Evolutionary conservation across 1,140 invertebrate genomes (phyloP), one percentile per base, ranked within the genome.

Genomic region (Lysiphlebus fabarum): DNA sequence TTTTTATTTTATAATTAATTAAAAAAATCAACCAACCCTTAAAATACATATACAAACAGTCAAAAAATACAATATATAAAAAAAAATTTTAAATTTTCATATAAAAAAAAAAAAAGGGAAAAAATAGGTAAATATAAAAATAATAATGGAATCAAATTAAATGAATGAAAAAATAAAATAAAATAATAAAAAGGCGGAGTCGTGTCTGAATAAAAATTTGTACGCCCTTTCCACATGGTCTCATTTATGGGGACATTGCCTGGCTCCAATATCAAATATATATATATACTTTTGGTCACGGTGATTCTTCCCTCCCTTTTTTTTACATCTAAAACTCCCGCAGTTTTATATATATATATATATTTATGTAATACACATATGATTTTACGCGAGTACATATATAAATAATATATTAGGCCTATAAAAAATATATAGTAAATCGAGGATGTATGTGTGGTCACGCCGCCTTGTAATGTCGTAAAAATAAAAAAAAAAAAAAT

Each of bases 401-500:
- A 40, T 49, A 60, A 38, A 60, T 64, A 64, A 61, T 61, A 64
- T 64, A 64, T 60, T 58, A 61, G 55, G 62, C 58, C 62, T 64
- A 64, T 64, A 64, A 64, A 64, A 64, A 64, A 43, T n/a, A n/a
- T n/a, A n/a, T n/a, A n/a, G n/a, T 58, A 49, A 43, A 56, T 55
- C 42, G 47, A 61, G 59, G 62, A 63, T 59, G 59, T 69, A 70
- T 72, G 68, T 70, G 66, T 61, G 67, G 58, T 68, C 67, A 62
- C 67, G 69, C 68, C 65, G 68, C 69, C 69, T 70, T 69, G 67
- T 65, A 67, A 62, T 67, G 66, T 70, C 70, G 67, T 72, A 69
- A 69, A 67, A 69, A 66, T 64, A 61, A 64, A 56, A 58, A 63
- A 66, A 44, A 55, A 55, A 58, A 54, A 56, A 42, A n/a, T 33